Evolutionary conservation across 2,888 invertebrate genomes (phyloP).

Genomic region (Melanophora roralis): DNA sequence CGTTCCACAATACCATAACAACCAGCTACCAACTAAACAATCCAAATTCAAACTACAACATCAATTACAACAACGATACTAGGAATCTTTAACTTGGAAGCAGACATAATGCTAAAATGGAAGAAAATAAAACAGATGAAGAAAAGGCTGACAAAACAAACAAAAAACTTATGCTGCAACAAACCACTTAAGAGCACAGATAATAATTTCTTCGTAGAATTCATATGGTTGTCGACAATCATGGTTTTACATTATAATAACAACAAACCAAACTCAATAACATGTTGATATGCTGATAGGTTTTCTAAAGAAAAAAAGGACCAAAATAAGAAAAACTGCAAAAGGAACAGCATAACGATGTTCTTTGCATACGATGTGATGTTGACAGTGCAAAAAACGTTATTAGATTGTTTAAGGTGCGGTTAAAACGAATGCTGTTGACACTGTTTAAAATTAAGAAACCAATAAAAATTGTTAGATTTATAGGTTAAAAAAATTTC

Average conservation of each 20-base stretch:
- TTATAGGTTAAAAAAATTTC: no score
- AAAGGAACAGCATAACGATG: slow-evolving; percentile 15
- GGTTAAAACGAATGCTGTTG: background rate
- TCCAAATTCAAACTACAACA: slow-evolving; percentile 2
- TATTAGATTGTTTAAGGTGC: background rate
- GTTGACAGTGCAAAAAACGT: background rate
- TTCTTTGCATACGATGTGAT: slow-evolving; percentile 9
- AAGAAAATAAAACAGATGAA: slow-evolving; percentile 15
- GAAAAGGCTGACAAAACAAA: background rate
- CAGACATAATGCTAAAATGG: slow-evolving; percentile 47
- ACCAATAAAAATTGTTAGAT: no score
- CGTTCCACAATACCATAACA: slow-evolving; percentile 49
- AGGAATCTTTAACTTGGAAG: slow-evolving; percentile 38
- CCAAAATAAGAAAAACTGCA: background rate
- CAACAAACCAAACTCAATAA: slow-evolving; percentile 39
- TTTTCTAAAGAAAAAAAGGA: background rate
- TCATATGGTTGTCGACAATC: slow-evolving; percentile 59
- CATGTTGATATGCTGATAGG: slow-evolving; percentile 57
- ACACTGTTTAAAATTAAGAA: background rate
- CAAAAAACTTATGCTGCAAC: background rate
- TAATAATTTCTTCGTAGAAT: slow-evolving; percentile 62
- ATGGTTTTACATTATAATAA: slow-evolving; percentile 57
- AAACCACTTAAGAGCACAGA: slow-evolving; percentile 31
- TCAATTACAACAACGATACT: slow-evolving; percentile 33
- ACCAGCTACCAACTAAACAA: slow-evolving; percentile 5